Conservation (phyloP, 2,113 vertebrate genomes). For the Passer montanus region DNA sequence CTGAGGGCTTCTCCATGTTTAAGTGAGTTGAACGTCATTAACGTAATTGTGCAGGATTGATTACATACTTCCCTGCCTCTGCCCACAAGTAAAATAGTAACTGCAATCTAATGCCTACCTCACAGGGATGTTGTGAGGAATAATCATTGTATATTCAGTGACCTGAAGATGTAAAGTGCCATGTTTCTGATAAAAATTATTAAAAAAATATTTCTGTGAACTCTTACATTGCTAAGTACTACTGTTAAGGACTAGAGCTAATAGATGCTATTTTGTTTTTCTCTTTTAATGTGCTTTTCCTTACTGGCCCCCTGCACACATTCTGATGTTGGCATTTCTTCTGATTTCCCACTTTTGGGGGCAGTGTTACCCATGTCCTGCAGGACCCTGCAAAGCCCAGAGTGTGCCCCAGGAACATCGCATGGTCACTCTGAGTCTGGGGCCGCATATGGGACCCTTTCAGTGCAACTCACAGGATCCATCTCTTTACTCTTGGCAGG, state of each 20-base stretch:
- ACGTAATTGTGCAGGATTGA: background rate
- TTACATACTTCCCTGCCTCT: background rate
- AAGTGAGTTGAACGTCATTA: background rate
- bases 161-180: conserved; percentile 40
- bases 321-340: background rate
- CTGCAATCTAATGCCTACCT: background rate
- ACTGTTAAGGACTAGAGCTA: background rate
- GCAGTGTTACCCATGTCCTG: background rate
- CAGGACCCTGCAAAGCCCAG: background rate
- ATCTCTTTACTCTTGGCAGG: rapidly evolving
- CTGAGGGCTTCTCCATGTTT: background rate
- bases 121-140: conserved; percentile 48
- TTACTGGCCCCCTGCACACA: background rate
- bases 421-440: background rate
- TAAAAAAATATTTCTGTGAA: conserved; percentile 11
- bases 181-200: conserved; percentile 23
- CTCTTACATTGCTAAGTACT: background rate
- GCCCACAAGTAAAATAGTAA: background rate
- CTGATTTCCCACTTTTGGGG: background rate
- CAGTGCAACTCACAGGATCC: background rate
- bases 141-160: conserved; percentile 16
- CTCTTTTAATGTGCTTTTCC: background rate
- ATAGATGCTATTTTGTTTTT: background rate
- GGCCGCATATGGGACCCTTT: background rate
- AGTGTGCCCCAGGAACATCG: background rate